Percentiles rank a stretch among this genome's conserved stretches.
Evolutionary conservation across 2,888 invertebrate genomes (phyloP).

Genomic region (Drosophila monieri): DNA sequence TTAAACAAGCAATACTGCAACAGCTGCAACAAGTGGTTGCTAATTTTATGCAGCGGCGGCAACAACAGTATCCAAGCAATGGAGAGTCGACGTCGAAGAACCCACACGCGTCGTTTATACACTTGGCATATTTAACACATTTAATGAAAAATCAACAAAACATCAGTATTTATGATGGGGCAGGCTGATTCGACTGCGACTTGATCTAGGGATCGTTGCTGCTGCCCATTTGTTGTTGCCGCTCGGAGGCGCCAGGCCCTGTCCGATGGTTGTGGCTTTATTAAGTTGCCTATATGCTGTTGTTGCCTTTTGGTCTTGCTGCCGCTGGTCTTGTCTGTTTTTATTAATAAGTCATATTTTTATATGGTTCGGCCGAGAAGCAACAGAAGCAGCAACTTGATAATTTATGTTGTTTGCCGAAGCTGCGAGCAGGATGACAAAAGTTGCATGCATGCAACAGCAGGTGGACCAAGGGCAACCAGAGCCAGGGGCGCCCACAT

Average conservation of each 20-base stretch:
- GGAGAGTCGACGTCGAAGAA: constrained; percentile 44
- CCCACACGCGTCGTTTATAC: constrained; percentile 71
- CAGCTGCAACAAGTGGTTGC: constrained; percentile 27
- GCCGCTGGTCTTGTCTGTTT: constrained; percentile 63
- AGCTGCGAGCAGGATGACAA: constrained; percentile 61
- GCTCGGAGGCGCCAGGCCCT: constrained; percentile 55
- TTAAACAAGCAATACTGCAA: constrained; percentile 29
- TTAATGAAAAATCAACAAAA: constrained; percentile 77
- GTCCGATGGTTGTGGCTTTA: constrained; percentile 65
- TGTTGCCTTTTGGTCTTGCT: constrained; percentile 39
- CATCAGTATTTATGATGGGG: constrained; percentile 71
- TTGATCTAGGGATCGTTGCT: constrained; percentile 33
- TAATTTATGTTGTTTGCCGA: constrained; percentile 68
- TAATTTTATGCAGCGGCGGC: constrained; percentile 43
- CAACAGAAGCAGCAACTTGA: constrained; percentile 32
- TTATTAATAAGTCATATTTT: constrained; percentile 80
- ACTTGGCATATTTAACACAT: constrained; percentile 77
- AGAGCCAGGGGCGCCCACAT: constrained; percentile 39
- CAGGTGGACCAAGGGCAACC: constrained; percentile 48
- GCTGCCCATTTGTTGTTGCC: constrained; percentile 13
- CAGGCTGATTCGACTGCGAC: constrained; percentile 30
- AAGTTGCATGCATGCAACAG: constrained; percentile 44
- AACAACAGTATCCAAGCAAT: constrained; percentile 1
- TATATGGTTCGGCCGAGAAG: constrained; percentile 52
- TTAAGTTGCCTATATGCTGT: constrained; percentile 62